phyloP scores from a whole-genome alignment of 2,797 vertebrate species.

The Sternarchorhynchus goeldii region DNA sequence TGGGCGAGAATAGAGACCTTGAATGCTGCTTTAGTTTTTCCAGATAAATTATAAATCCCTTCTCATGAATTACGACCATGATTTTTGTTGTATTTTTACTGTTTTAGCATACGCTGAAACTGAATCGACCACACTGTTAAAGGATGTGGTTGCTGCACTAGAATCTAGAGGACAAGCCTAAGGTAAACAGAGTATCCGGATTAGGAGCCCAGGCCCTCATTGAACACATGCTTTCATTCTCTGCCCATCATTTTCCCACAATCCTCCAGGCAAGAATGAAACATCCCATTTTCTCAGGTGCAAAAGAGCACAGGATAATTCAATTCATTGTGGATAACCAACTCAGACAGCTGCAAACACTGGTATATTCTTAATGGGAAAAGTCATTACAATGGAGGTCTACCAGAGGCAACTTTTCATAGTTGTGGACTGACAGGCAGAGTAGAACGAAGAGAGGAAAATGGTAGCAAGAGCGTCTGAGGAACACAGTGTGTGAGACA shows the following conservation, averaged over 20 bases:
- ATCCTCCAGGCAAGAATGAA: slow-evolving; percentile 12
- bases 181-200: background rate
- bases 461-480: slow-evolving; percentile 51
- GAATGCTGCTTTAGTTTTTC: too few relatives aligned
- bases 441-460: slow-evolving; percentile 11
- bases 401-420: slow-evolving; percentile 50
- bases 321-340: slow-evolving; percentile 35
- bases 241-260: background rate
- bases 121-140: too few relatives aligned
- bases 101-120: too few relatives aligned
- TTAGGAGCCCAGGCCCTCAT: background rate
- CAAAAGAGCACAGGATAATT: slow-evolving; percentile 32
- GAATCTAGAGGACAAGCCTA: background rate
- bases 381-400: slow-evolving; percentile 46
- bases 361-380: slow-evolving; percentile 50
- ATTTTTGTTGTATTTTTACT: too few relatives aligned
- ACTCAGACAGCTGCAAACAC: slow-evolving; percentile 42
- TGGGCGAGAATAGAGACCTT: background rate
- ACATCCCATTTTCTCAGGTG: slow-evolving; percentile 36
- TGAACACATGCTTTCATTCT: background rate
- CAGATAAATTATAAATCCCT: too few relatives aligned
- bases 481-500: background rate
- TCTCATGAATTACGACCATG: too few relatives aligned
- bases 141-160: too few relatives aligned
- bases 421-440: slow-evolving; percentile 16